Evolutionary conservation across 2,797 vertebrate species (phyloP).

Genomic region (Decapterus maruadsi): DNA sequence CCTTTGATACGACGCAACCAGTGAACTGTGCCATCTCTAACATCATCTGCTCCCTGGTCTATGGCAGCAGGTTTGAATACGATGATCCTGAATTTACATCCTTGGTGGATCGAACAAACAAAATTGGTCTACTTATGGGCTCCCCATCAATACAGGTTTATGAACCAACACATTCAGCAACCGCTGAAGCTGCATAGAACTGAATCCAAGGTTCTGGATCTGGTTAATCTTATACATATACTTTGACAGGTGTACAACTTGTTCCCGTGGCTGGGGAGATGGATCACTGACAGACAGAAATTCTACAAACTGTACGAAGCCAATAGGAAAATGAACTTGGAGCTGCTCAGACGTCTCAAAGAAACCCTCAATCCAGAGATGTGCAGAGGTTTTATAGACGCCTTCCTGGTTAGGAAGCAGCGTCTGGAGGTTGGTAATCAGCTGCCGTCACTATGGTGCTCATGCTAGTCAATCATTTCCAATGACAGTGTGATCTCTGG

Average conservation of each 20-base stretch:
- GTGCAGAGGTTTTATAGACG: slow-evolving; percentile 60
- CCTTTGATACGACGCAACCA: slow-evolving; percentile 27
- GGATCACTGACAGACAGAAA: background rate
- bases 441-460: too few species aligned
- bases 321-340: slow-evolving; percentile 13
- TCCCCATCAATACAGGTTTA: slow-evolving; percentile 29
- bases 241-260: slow-evolving; percentile 45
- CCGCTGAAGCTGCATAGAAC: background rate
- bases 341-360: slow-evolving; percentile 33
- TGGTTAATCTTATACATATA: background rate
- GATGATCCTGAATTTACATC: slow-evolving; percentile 46
- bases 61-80: slow-evolving; percentile 62
- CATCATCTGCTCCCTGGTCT: slow-evolving; percentile 65
- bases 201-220: background rate
- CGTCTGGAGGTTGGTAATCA: slow-evolving; percentile 35
- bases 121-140: background rate
- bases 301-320: rapidly evolving
- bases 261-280: slow-evolving; percentile 37
- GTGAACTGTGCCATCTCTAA: slow-evolving; percentile 43
- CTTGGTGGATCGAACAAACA: slow-evolving; percentile 25
- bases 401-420: slow-evolving; percentile 47
- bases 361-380: slow-evolving; percentile 57
- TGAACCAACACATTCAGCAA: background rate
- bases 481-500: too few species aligned
- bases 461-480: background rate